Evolutionary conservation across 1,140 invertebrate species (phyloP), one percentile per base, ranked within the genome.

Genomic region (Drosophila lowei): DNA sequence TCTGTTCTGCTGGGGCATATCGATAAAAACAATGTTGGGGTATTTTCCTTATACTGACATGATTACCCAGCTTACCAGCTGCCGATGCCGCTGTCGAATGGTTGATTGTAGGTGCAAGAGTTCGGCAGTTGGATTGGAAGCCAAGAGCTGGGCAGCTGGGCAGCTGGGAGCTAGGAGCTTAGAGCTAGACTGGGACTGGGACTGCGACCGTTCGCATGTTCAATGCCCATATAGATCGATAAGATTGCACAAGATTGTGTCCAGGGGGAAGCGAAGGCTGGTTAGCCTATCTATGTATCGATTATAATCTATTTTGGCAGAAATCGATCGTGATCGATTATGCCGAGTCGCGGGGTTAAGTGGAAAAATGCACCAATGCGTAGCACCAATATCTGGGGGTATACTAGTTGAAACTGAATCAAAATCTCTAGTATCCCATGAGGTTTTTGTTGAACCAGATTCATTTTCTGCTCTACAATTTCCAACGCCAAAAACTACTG

Each of bases 251-350:
- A 38, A 52, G 65, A 75, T 70, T 60, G 64, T 46, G 65, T 8
- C 28, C 28, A 28, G 28, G 28, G 28, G 28, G 7, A 7, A 30
- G 28, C 28, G 28, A 1, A 8, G 28, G 28, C 28, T 30, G 28
- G 7, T 30, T 30, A 7, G 21, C 18, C 9, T 13, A 48, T 13
- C 46, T n/a, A 13, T 49, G 70, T 68, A 65, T 77, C 62, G 77
- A 72, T 83, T 80, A 83, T 83, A 71, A 83, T 83, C 77, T 70
- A 63, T 77, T 80, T 80, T 77, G 79, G 60, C 76, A 76, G 75
- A 60, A 72, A 76, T 79, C 72, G 64, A 68, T 84, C 80, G 80
- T 85, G 80, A 85, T 79, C 80, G 80, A 84, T 84, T 64, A 70
- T 30, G 61, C 50, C 41, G 25, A 42, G 58, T 47, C 28, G 50